A percentile compares a stretch with the other conserved stretches of the same genome.
These are phyloP conservation scores for Neodiprion lecontei DNA, from an alignment of 1,140 invertebrate genomes.

Conservation along the genomic window DNA sequence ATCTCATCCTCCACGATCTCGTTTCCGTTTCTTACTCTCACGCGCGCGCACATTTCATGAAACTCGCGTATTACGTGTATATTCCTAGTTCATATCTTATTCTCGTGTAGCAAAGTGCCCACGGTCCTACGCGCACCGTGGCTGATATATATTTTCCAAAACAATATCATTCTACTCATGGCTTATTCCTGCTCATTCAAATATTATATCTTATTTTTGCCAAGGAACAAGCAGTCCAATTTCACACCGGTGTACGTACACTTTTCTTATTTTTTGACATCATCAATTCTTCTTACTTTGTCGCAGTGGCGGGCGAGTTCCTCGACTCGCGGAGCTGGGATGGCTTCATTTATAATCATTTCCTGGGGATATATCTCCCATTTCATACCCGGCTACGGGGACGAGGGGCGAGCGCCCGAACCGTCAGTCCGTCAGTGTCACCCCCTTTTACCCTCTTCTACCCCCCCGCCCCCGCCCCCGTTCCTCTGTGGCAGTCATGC, in stretches of 20 bases:
- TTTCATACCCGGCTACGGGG: slow-evolving; percentile 34
- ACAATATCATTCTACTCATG: slow-evolving; percentile 52
- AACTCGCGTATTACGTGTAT: no score
- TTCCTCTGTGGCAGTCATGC: neutral
- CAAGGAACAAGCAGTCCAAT: slow-evolving; percentile 53
- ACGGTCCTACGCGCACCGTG: no score
- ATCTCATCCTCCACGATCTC: no score
- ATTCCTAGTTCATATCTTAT: no score
- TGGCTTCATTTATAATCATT: slow-evolving; percentile 60
- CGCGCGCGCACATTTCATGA: no score
- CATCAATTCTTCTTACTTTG: slow-evolving; percentile 54
- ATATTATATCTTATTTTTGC: slow-evolving; percentile 52
- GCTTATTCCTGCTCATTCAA: slow-evolving; percentile 22
- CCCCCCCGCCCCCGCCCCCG: neutral
- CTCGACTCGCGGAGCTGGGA: slow-evolving; percentile 32
- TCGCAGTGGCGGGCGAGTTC: slow-evolving; percentile 38
- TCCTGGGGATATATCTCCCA: slow-evolving; percentile 50
- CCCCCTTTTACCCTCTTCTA: neutral
- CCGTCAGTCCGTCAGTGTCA: slow-evolving; percentile 3
- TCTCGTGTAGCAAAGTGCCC: no score
- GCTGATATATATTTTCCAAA: slow-evolving; percentile 29
- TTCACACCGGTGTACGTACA: slow-evolving; percentile 60
- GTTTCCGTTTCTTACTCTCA: no score
- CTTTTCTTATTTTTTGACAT: slow-evolving; percentile 52
- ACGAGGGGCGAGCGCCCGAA: slow-evolving; percentile 23